Base-by-base conservation (phyloP, 2,797 vertebrate species). In the Acanthurus leucopareius region DNA sequence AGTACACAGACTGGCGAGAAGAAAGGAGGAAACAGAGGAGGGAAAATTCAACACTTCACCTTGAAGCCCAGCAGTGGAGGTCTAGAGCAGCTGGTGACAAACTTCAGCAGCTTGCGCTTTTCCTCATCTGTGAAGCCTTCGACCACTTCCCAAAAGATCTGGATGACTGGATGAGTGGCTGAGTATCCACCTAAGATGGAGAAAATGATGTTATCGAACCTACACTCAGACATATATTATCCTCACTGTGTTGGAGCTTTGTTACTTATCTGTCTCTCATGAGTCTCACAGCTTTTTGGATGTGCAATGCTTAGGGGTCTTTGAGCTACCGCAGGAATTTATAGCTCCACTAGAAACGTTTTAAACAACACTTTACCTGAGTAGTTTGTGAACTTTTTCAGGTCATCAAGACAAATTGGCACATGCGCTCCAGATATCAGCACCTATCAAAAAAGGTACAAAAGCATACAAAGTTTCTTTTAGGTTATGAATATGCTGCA, bases 381-480 rank as follows among this genome's bases (percentile, higher is more conserved):
- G 90, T 99, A 99, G 89, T 99, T 99, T 35, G 98, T 99, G 85
- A 99, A 99, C 86, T 96, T 97, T 80, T 98, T 99, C 54, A 99
- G 95, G 87, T 99, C 98, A 62, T 99, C 98, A 11, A 99, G 95
- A 91, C 95, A 96, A 85, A 99, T 97, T 74, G 98, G 98, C 88
- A 99, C 96, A 74, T 96, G 97, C 60, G 98, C 98, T 77, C 98
- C 98, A 70, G 98, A 99, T 91, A 99, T 97, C 91, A 99, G 91
- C 82, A 99, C 97, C 98, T 99, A 69, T 48, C 0, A 60, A 47
- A 17, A 17, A 45, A 1, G 6, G 49, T 17, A 60, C n/a, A 74
- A 66, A 53, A 20, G 0, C 54, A 44, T 8, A 32, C 7, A 25
- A 53, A 22, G n/a, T 61, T 57, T 69, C 15, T 63, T 11, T n/a